Base-by-base conservation (phyloP, 2,113 vertebrate genomes). In the Synodontis membranacea region DNA sequence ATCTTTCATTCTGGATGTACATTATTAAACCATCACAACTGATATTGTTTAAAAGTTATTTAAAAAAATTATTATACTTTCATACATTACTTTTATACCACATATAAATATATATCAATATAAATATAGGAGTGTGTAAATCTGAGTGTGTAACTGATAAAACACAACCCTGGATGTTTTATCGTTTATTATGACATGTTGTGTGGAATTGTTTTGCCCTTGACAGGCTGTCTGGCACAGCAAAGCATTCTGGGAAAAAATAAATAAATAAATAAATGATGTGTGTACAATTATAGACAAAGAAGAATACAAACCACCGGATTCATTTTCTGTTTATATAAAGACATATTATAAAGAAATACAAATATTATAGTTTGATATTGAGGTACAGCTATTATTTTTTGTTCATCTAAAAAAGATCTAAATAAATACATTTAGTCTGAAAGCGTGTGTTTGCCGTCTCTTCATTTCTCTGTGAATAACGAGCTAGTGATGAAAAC, bases 221-320 rank as follows among this genome's bases (percentile, higher is more conserved):
- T 14, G 42, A n/a, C 62, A 34, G 28, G 93, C 94, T 95, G 94
- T 95, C 94, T 94, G 94, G 93, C 74, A 95, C 94, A 95, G 93
- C 93, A 66, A 78, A 56, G 19, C 37, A 84, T 87, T 86, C 81
- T 86, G 79, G 54, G 86, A 15, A 80, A 42, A 58, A 34, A 21
- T 1, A 3, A 76, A 37, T 2, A 21, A 70, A 21, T 39, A 23
- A 23, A 46, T 46, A 58, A 78, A 60, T 66, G 50, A 54, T 56
- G 70, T n/a, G 58, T 89, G 82, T 82, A 89, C 37, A 82, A 48
- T 70, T 68, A 66, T 34, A 79, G 17, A 66, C 31, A 64, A 56
- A 84, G 39, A 44, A 54, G 60, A 84, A 52, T 8, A 80, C 88
- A 48, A 52, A 82, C 21, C 70, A 75, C 34, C 31, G 11, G 68